Evolutionary conservation across 2,797 vertebrate genomes (phyloP).

Genomic region (Trichosurus vulpecula): DNA sequence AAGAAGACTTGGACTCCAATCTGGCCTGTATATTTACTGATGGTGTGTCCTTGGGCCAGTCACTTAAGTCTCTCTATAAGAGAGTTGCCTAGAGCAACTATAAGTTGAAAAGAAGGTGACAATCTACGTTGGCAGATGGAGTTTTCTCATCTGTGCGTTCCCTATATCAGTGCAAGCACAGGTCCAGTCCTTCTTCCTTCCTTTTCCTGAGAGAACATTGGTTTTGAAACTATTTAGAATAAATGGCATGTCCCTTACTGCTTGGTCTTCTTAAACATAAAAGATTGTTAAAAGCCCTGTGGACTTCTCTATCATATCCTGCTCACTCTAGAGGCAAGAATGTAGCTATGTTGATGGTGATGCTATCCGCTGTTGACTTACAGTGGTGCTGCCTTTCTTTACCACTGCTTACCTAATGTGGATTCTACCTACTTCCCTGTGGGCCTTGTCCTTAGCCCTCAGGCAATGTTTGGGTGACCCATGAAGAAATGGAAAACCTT

Average conservation of each 20-base stretch:
- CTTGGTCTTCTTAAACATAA: slow-evolving; percentile 31
- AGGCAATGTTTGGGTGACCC: slow-evolving; percentile 99
- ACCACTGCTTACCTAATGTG: slow-evolving; percentile 94
- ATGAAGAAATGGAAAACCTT: slow-evolving; percentile 99
- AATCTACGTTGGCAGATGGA: background rate
- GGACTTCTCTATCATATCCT: background rate
- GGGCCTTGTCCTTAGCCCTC: slow-evolving; percentile 92
- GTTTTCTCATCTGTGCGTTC: background rate
- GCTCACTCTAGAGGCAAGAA: slow-evolving; percentile 62
- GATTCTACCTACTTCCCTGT: slow-evolving; percentile 87
- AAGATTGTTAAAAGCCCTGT: background rate
- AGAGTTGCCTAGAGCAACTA: background rate
- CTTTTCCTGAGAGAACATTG: background rate
- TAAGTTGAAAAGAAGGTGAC: background rate
- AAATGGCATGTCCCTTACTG: slow-evolving; percentile 8
- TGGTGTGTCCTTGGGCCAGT: background rate
- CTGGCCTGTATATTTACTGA: background rate
- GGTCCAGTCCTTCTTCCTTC: background rate
- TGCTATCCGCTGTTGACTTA: slow-evolving; percentile 97
- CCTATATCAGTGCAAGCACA: background rate
- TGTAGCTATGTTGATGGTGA: slow-evolving; percentile 87
- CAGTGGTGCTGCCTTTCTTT: slow-evolving; percentile 99
- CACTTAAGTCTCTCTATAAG: background rate
- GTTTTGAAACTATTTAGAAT: background rate
- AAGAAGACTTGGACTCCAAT: background rate